A percentile compares a stretch with the other conserved stretches of the same genome.
Evolutionary conservation across 2,113 vertebrate species (phyloP).

Genomic region (Chionis minor): DNA sequence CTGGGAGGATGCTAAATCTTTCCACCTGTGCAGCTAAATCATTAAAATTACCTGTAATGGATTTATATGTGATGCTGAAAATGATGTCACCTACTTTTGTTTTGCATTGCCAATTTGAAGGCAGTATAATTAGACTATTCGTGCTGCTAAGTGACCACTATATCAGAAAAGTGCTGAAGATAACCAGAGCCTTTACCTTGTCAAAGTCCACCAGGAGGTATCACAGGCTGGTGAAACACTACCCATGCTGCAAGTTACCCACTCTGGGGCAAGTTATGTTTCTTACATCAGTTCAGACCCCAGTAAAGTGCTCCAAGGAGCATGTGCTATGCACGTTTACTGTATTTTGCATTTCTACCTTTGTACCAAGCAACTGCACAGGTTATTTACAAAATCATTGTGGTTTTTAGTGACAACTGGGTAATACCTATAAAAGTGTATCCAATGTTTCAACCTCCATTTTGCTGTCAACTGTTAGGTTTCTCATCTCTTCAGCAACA

Average conservation of each 20-base stretch:
- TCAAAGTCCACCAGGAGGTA: background rate
- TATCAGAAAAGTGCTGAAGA: background rate
- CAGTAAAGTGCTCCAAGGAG: background rate
- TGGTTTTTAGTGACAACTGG: background rate
- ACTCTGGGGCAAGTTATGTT: background rate
- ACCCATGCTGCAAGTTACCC: background rate
- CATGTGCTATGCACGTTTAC: background rate
- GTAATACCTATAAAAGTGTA: background rate
- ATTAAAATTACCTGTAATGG: background rate
- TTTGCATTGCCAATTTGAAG: conserved; percentile 17
- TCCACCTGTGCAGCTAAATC: background rate
- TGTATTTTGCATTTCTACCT: background rate
- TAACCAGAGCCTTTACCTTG: background rate
- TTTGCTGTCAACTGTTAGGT: background rate
- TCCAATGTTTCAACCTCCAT: background rate
- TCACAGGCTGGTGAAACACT: background rate
- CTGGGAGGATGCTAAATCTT: background rate
- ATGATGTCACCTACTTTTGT: background rate
- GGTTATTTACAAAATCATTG: background rate
- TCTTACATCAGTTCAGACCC: background rate
- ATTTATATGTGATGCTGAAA: background rate
- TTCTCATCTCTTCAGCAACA: background rate
- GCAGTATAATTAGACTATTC: conserved; percentile 39
- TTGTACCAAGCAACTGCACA: background rate
- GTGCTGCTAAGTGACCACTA: background rate